Conservation (phyloP, 2,113 vertebrate genomes). For the Seriola rivoliana region DNA sequence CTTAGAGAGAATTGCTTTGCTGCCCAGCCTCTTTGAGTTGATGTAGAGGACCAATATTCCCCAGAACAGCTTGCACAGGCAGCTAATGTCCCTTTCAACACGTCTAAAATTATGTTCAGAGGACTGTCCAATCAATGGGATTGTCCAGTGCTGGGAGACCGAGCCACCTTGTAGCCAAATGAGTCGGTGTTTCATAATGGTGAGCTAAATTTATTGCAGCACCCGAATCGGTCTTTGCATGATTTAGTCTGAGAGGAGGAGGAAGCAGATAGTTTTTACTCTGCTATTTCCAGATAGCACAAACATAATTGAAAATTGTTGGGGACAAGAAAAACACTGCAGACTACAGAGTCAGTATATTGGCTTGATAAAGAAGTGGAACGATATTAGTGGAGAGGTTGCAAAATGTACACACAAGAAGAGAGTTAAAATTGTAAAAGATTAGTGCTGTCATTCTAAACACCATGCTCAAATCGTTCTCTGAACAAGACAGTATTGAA, state of each 20-base stretch:
- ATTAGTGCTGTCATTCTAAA: conserved; percentile 18
- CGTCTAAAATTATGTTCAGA: conserved; percentile 76
- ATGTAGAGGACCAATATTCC: conserved; percentile 68
- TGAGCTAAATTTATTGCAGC: conserved; percentile 61
- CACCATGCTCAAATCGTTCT: conserved; percentile 12
- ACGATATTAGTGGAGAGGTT: conserved; percentile 32
- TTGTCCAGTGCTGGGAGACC: conserved; percentile 59
- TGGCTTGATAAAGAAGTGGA: conserved; percentile 26
- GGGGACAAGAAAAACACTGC: conserved; percentile 33
- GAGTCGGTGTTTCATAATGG: conserved; percentile 60
- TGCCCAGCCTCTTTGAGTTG: conserved; percentile 55
- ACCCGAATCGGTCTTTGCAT: conserved; percentile 45
- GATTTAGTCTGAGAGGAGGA: conserved; percentile 46
- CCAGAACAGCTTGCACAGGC: conserved; percentile 65
- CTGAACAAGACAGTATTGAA: conserved; percentile 15
- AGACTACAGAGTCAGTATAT: conserved; percentile 5
- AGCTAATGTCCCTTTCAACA: conserved; percentile 74
- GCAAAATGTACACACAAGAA: conserved; percentile 26
- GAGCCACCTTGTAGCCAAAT: conserved; percentile 61
- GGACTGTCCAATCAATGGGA: conserved; percentile 70
- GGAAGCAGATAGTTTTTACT: conserved; percentile 42
- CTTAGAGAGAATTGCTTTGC: conserved; percentile 57
- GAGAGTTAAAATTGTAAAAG: background rate
- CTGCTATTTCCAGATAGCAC: conserved; percentile 49
- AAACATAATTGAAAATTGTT: conserved; percentile 49